Evolutionary conservation across 1,140 invertebrate genomes (phyloP).

Genomic region (Tetraneura akinire): DNA sequence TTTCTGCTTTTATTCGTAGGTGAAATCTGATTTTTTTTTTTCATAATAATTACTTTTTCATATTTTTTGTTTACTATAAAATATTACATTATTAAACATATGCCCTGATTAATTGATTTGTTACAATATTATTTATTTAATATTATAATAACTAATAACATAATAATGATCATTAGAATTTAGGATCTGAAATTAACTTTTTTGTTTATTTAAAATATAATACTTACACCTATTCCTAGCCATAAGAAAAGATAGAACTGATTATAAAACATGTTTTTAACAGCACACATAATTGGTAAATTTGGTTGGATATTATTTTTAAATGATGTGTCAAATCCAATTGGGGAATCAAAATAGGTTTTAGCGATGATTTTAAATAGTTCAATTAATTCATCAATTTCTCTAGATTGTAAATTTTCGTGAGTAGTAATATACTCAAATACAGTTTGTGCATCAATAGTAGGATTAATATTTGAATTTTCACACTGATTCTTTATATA

Average conservation of each 20-base stretch:
- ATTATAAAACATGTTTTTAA: conserved; percentile 40
- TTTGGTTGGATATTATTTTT: conserved; percentile 26
- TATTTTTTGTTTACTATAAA: too few relatives aligned
- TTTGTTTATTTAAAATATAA: not conserved
- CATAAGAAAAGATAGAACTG: conserved; percentile 18
- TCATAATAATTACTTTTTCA: too few relatives aligned
- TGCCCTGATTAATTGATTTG: too few relatives aligned
- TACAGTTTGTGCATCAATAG: conserved; percentile 16
- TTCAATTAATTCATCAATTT: conserved; percentile 44
- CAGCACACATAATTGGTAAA: conserved; percentile 27
- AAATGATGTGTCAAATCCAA: conserved; percentile 31
- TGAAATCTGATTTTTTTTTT: too few relatives aligned
- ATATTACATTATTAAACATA: too few relatives aligned
- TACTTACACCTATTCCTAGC: conserved; percentile 41
- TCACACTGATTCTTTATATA: conserved; percentile 47
- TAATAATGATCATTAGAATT: too few relatives aligned
- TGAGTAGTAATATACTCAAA: conserved; percentile 39
- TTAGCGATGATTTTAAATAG: conserved; percentile 45
- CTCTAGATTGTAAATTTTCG: conserved; percentile 22
- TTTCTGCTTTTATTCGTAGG: too few relatives aligned
- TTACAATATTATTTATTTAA: too few relatives aligned
- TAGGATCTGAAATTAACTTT: not conserved
- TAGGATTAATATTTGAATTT: conserved; percentile 24
- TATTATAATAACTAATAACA: too few relatives aligned
- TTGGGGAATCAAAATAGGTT: conserved; percentile 34